These are phyloP conservation scores for Darevskia nairensis DNA, from an alignment of 2,797 vertebrate species.

Conservation along the genomic window DNA sequence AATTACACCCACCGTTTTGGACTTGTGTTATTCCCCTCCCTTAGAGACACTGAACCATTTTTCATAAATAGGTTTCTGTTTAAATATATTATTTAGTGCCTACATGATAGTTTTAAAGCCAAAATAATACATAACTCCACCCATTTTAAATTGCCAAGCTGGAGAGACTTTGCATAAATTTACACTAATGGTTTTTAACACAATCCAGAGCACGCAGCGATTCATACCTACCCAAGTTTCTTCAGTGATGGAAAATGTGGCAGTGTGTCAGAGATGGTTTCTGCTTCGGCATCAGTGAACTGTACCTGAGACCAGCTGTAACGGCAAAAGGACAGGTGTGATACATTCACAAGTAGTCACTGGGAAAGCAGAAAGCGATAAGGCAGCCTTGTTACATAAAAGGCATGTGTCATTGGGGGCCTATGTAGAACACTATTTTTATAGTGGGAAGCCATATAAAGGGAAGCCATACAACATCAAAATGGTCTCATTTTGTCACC, in stretches of 20 bases:
- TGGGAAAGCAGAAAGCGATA: background rate
- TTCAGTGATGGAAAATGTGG: constrained; percentile 77
- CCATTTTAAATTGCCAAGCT: background rate
- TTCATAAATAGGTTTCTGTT: too few relatives aligned
- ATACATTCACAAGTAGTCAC: background rate
- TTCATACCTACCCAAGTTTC: constrained; percentile 79
- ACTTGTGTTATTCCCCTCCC: background rate
- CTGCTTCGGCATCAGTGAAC: constrained; percentile 73
- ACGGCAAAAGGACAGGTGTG: constrained; percentile 16
- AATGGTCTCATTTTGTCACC: too few relatives aligned
- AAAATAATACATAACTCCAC: too few relatives aligned
- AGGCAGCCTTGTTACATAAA: too few relatives aligned
- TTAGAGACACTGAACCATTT: too few relatives aligned
- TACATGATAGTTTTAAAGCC: background rate
- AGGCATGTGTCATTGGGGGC: too few relatives aligned
- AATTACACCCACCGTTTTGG: background rate
- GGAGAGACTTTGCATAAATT: background rate
- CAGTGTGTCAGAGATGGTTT: constrained; percentile 76
- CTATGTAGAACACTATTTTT: too few relatives aligned
- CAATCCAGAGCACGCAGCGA: background rate
- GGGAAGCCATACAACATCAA: too few relatives aligned
- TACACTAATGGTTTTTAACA: background rate
- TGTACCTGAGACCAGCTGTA: constrained; percentile 82
- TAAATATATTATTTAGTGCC: too few relatives aligned
- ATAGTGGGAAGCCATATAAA: too few relatives aligned